phyloP scores from a whole-genome alignment of 2,797 vertebrate species.

The Pangasius macronema region DNA sequence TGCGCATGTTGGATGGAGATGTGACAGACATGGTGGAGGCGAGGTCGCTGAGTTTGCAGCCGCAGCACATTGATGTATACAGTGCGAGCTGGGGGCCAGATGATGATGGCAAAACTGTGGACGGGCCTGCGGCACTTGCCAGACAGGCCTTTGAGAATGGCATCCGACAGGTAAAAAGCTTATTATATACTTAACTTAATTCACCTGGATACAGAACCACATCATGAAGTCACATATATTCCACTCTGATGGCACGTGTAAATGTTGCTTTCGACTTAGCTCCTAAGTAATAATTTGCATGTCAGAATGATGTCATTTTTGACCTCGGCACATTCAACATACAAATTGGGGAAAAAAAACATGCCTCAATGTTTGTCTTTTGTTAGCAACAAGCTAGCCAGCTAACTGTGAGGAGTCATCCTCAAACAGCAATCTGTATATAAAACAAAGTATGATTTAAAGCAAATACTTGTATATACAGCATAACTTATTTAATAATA shows the following conservation, averaged over 20 bases:
- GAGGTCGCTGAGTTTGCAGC: conserved; percentile 92
- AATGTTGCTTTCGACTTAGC: not conserved
- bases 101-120: conserved; percentile 96
- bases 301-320: not conserved
- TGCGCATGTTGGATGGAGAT: conserved; percentile 96
- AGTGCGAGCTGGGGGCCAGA: conserved; percentile 98
- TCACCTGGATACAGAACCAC: not conserved
- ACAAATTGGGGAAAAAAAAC: not conserved
- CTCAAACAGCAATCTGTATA: not conserved
- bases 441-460: not conserved
- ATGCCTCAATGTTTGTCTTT: not conserved
- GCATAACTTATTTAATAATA: not conserved
- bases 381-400: not conserved
- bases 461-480: not conserved
- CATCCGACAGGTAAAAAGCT: conserved; percentile 83
- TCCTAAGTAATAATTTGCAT: not conserved
- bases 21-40: conserved; percentile 99
- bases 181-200: not conserved
- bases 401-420: not conserved
- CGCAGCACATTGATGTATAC: conserved; percentile 97
- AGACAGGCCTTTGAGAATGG: conserved; percentile 96
- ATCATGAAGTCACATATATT: not conserved
- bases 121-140: conserved; percentile 94
- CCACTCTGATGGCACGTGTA: not conserved
- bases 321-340: not conserved